Evolutionary conservation across 1,140 invertebrate genomes (phyloP), one percentile per base, ranked within the genome.

Genomic region (Polypedilum pembai): DNA sequence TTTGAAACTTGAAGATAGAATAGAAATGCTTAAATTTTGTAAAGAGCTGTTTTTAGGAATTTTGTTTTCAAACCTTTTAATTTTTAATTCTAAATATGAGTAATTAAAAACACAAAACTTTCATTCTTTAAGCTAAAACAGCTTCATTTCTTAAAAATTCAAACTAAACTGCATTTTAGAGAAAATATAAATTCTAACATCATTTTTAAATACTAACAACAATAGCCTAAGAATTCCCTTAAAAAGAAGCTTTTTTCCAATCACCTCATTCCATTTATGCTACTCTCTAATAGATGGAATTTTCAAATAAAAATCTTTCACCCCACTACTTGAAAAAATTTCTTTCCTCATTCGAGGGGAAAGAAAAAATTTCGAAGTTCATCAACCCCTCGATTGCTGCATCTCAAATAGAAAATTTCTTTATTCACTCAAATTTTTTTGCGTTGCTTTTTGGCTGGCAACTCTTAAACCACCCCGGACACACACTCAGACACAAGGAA

Each of bases 401-500:
- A 56, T 56, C 45, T n/a, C 12, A 56, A 56, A 56, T 56, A 45
- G 24, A 33, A 33, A 33, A 33, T 33, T 33, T 33, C 24, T 56
- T 56, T 56, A 56, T 56, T 3, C 24, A 33, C 1, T 33, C n/a
- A n/a, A 33, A 56, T 45, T 45, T 15, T 45, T 45, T n/a, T n/a
- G n/a, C n/a, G n/a, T n/a, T n/a, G n/a, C n/a, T n/a, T 15, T n/a
- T n/a, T 56, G 45, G 12, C 45, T 56, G 45, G 45, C 45, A 56
- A 56, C 45, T n/a, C 41, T 33, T 5, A 33, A 33, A 33, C 24
- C 24, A 33, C 45, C n/a, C 45, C 45, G 45, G 45, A 56, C 45
- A n/a, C 45, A n/a, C 45, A 56, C 45, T 56, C 45, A 56, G 45
- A 56, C 45, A 56, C 45, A 56, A 56, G n/a, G 45, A 56, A 56